Base-by-base conservation (phyloP, 1,140 invertebrate species). In the Trichoplusia ni region DNA sequence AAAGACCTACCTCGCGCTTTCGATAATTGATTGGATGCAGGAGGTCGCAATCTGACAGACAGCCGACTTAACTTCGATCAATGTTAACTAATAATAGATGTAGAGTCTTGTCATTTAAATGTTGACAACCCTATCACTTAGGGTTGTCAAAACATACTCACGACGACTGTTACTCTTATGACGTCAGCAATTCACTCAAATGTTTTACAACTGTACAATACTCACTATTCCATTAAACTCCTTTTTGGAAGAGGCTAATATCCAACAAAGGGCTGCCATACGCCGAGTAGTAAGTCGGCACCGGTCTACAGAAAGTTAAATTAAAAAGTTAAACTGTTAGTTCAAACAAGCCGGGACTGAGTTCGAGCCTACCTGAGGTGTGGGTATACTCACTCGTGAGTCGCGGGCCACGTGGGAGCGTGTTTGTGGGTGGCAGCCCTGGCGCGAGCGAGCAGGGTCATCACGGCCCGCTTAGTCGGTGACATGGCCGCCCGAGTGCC, bases 401-500 rank as follows among this genome's bases (percentile, higher is more conserved):
- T 74, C 60, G 82, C 81, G 23, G 83, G 81, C 87, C 87, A 91
- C 42, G 83, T 61, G 9, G 85, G 82, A 38, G 85, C 81, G 62
- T 87, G 89, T 71, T 90, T 87, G 80, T 94, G 94, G 76, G 94
- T 93, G 61, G 94, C 94, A n/a, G 94, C 94, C 68, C 94, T 91
- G 33, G 95, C 95, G 54, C 94, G 91, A 8, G 95, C 94, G 69
- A 95, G 89, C 64, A 96, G 93, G 68, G 94, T 94, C 92, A 96
- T 94, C 35, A 96, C 95, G 18, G 95, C 95, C 60, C 95, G 91
- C 88, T 96, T 95, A 71, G 94, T 95, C 80, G 95, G 95, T 64
- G 93, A 94, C 94, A 95, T 95, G 77, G 93, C 92, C 56, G 93
- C 92, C 69, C 94, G 91, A 33, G 93, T 91, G 62, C 93, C 94